Base-by-base conservation (phyloP, 2,113 vertebrate species). In the Antechinus stuartii region DNA sequence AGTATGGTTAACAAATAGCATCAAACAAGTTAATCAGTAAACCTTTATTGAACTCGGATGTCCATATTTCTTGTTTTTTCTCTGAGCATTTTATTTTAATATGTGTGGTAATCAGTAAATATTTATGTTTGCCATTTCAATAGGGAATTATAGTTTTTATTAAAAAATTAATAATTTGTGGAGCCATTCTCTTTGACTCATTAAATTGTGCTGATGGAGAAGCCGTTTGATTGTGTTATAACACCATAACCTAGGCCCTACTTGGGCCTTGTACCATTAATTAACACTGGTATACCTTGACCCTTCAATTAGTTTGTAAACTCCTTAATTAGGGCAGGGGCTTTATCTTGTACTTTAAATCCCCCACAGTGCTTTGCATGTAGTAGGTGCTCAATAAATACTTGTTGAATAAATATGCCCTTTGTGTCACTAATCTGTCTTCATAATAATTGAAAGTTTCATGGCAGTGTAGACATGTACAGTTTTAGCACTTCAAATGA, bases 401-500 rank as follows among this genome's bases (percentile, higher is more conserved):
- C 68, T 84, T 76, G 35, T 19, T 84, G 68, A 42, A 42, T 42
- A 42, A 84, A 42, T 30, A 68, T n/a, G 16, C 47, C 12, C 90
- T 49, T 42, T 49, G 50, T 90, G 47, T 52, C 90, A 26, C 27
- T 2, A 8, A 47, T 50, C 24, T 61, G 25, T 61, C 55, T 61
- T 24, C 22, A 56, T 26, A 47, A 26, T 94, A 95, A 97, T 90
- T 94, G 54, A 84, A 89, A 92, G 4, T 94, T 96, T 94, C 19
- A 94, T 16, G 76, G 35, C 50, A 91, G 91, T 50, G 35, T 93
- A n/a, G 42, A 50, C 92, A 96, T 50, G 92, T 23, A 56, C 4
- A 94, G n/a, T 97, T 94, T 93, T 94, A 52, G 46, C 91, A 94
- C 95, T 94, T 90, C 54, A 96, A 61, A 53, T 95, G 92, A 94